A percentile compares a stretch with the other conserved stretches of the same genome.
Evolutionary conservation across 2,113 vertebrate species (phyloP).

Genomic region (Panthera leo): DNA sequence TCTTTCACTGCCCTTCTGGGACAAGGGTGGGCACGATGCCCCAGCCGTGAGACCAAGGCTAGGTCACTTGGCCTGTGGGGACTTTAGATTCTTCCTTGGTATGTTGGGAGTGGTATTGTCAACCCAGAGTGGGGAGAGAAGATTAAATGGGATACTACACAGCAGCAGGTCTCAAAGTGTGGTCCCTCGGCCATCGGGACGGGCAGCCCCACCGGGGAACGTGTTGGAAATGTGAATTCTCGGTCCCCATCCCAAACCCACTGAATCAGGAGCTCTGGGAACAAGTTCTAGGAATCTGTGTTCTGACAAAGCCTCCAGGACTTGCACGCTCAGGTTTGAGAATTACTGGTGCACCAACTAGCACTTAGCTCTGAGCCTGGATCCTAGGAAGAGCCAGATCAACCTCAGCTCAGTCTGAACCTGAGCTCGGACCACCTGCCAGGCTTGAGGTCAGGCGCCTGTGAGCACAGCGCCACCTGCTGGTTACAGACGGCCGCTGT

Average conservation of each 20-base stretch:
- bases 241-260: neutral
- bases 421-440: neutral
- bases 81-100: neutral
- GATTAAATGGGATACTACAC: neutral
- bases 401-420: neutral
- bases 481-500: neutral
- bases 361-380: neutral
- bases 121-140: too few relatives aligned
- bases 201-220: neutral
- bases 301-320: neutral
- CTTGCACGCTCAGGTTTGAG: neutral
- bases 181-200: neutral
- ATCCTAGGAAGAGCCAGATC: neutral
- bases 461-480: slow-evolving; percentile 24
- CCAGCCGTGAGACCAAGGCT: neutral
- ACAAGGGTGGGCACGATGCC: too few relatives aligned
- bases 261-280: neutral
- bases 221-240: neutral
- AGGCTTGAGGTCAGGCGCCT: neutral
- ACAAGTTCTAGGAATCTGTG: neutral
- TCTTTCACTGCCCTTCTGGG: neutral
- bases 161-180: neutral
- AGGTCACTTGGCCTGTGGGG: neutral
- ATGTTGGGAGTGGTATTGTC: neutral
- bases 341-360: neutral